phyloP scores from a whole-genome alignment of 2,888 invertebrate genomes.

The Epirrhoe alternata region DNA sequence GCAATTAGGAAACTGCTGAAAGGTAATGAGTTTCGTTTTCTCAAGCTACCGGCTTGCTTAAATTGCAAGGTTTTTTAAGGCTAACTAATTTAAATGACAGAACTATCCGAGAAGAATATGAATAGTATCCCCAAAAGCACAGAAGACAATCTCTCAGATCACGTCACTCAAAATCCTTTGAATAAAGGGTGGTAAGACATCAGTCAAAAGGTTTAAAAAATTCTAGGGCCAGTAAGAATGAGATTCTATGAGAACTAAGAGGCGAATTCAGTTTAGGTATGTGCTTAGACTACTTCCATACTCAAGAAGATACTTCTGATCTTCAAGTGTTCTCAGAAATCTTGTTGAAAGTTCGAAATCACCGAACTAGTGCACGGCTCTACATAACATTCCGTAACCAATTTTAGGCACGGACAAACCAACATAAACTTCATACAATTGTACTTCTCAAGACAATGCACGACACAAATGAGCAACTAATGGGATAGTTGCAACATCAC shows the following conservation, averaged over 20 bases:
- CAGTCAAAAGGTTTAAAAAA: too few species aligned
- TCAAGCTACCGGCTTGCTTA: neutral
- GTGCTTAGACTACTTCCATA: too few species aligned
- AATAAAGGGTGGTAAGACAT: too few species aligned
- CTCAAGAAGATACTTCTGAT: neutral
- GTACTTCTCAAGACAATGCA: constrained; percentile 74
- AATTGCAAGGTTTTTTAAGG: too few species aligned
- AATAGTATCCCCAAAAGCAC: too few species aligned
- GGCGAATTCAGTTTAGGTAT: too few species aligned
- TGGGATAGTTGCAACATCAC: constrained; percentile 80
- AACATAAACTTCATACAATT: constrained; percentile 72
- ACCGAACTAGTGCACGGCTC: neutral
- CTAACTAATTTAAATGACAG: too few species aligned
- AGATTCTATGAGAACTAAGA: too few species aligned
- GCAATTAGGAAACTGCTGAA: constrained; percentile 23
- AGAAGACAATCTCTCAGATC: too few species aligned
- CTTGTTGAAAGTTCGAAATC: neutral
- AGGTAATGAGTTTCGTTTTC: constrained; percentile 5
- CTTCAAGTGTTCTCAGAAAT: neutral
- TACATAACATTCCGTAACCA: constrained; percentile 6
- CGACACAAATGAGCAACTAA: constrained; percentile 83
- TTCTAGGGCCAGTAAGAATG: too few species aligned
- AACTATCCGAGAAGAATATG: neutral
- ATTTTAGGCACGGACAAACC: constrained; percentile 10
- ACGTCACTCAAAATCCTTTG: too few species aligned